Conservation (phyloP, 2,888 invertebrate species). For the Bedellia somnulentella region DNA sequence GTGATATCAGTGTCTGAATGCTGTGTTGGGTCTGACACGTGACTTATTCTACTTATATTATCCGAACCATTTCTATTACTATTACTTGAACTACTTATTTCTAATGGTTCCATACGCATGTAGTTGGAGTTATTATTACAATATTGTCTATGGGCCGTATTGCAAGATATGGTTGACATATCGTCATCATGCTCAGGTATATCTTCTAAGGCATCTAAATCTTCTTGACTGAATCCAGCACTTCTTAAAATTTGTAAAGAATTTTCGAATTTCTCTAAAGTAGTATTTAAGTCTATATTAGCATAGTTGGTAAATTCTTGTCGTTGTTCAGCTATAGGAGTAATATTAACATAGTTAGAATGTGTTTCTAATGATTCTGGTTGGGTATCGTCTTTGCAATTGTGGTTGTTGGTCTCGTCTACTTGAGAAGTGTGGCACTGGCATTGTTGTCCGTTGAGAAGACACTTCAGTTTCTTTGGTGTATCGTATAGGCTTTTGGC, state of each 20-base stretch:
- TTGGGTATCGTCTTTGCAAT: conserved; percentile 17
- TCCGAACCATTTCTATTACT: conserved; percentile 49
- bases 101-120: conserved; percentile 41
- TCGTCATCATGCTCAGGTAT: conserved; percentile 48
- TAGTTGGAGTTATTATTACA: conserved; percentile 39
- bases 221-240: conserved; percentile 62
- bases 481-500: conserved; percentile 69
- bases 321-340: conserved; percentile 27
- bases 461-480: conserved; percentile 74
- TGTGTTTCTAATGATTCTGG: conserved; percentile 24
- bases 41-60: conserved; percentile 56
- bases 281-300: conserved; percentile 77
- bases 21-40: conserved; percentile 48
- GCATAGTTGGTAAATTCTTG: conserved; percentile 64
- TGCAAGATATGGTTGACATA: conserved; percentile 39
- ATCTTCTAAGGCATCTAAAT: conserved; percentile 49
- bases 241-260: conserved; percentile 68
- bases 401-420: conserved; percentile 18
- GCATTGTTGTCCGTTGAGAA: conserved; percentile 60
- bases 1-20: conserved; percentile 42
- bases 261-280: conserved; percentile 77
- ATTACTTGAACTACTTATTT: conserved; percentile 36
- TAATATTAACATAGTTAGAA: conserved; percentile 57
- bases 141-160: conserved; percentile 34
- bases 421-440: conserved; percentile 61